Percentiles rank a stretch among this genome's conserved stretches.
Evolutionary conservation across 1,140 invertebrate genomes (phyloP).

Genomic region (Dendroctonus valens): DNA sequence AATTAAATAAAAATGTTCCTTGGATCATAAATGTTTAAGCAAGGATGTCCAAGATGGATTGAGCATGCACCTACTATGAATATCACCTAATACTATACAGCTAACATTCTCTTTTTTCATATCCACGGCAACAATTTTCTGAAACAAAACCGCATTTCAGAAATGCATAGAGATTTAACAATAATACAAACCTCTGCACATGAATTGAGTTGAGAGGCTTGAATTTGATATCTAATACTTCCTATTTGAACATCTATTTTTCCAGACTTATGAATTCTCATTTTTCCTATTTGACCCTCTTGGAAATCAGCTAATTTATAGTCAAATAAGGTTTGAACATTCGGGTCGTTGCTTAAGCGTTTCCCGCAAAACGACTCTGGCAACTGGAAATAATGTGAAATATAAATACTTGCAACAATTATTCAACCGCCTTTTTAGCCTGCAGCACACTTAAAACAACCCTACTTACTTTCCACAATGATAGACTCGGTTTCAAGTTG

Average conservation of each 20-base stretch:
- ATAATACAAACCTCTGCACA: constrained; percentile 27
- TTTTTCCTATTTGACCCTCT: constrained; percentile 44
- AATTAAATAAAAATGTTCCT: no score
- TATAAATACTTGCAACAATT: not conserved
- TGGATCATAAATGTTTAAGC: no score
- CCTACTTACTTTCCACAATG: constrained; percentile 36
- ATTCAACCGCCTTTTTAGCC: not conserved
- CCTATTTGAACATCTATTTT: constrained; percentile 40
- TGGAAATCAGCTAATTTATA: constrained; percentile 38
- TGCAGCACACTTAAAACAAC: not conserved
- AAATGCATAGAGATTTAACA: constrained; percentile 1
- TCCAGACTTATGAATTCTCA: constrained; percentile 39
- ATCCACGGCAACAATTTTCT: constrained; percentile 27
- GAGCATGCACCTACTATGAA: constrained; percentile 26
- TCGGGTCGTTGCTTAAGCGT: constrained; percentile 42
- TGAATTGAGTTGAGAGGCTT: constrained; percentile 19
- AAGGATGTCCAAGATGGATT: constrained; percentile 20
- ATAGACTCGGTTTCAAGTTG: constrained; percentile 36
- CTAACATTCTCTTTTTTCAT: not conserved
- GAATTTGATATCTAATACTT: constrained; percentile 36
- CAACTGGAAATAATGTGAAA: constrained; percentile 28
- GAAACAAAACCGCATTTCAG: constrained; percentile 12
- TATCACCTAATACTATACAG: constrained; percentile 21
- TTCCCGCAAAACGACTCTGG: constrained; percentile 43
- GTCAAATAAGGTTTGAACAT: constrained; percentile 38